Conservation (phyloP, 2,888 invertebrate species). For the Ophioninae sp. region DNA sequence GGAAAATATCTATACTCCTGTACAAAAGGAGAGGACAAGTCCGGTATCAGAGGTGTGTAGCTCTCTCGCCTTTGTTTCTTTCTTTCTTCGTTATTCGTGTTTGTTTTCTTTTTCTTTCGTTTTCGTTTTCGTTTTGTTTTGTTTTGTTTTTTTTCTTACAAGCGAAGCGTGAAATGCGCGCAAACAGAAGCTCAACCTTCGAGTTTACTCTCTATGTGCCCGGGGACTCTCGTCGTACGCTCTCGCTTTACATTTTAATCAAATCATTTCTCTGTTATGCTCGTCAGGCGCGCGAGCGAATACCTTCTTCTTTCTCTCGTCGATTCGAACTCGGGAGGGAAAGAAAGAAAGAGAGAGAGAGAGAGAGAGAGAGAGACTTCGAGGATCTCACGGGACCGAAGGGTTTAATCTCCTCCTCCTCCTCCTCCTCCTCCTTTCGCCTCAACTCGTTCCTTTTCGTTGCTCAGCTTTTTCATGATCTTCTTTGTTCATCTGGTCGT, state of each 20-base stretch:
- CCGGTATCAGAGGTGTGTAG: slow-evolving; percentile 22
- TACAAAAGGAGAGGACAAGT: slow-evolving; percentile 19
- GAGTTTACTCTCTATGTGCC: slow-evolving; percentile 36
- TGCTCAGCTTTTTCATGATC: slow-evolving; percentile 4
- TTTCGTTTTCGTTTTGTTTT: too few relatives aligned
- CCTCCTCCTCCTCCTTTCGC: too few relatives aligned
- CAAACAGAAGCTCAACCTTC: slow-evolving; percentile 78
- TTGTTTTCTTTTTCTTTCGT: too few relatives aligned
- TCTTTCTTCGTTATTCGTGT: too few relatives aligned
- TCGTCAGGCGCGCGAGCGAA: slow-evolving; percentile 71
- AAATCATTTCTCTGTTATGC: slow-evolving; percentile 80
- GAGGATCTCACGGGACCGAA: slow-evolving; percentile 75
- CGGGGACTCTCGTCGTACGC: slow-evolving; percentile 59
- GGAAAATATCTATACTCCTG: slow-evolving; percentile 5
- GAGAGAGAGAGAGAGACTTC: slow-evolving; percentile 6
- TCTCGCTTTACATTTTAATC: slow-evolving; percentile 81
- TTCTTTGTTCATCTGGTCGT: slow-evolving; percentile 36
- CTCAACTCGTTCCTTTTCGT: slow-evolving; percentile 35
- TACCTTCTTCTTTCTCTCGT: slow-evolving; percentile 59
- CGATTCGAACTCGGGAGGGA: slow-evolving; percentile 52
- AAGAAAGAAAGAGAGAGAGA: background rate
- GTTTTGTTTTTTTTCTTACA: slow-evolving; percentile 74
- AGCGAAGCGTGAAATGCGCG: slow-evolving; percentile 81
- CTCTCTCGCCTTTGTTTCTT: background rate
- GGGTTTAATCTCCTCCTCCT: slow-evolving; percentile 72